These are phyloP conservation scores for Alces alces DNA, from an alignment of 2,113 vertebrate genomes.

Conservation along the genomic window DNA sequence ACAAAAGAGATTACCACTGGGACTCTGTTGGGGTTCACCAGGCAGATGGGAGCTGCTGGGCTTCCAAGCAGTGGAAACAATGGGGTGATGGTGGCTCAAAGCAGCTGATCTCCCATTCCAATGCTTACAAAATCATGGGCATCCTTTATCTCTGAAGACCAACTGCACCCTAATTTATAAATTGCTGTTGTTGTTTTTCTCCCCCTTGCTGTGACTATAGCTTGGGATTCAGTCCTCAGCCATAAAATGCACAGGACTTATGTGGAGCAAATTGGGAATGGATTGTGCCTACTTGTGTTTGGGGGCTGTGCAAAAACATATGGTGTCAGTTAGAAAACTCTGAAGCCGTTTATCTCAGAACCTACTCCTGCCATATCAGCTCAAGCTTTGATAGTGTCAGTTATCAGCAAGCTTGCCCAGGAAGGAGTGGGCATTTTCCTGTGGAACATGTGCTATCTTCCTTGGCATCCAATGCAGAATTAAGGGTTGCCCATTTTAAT, in stretches of 20 bases:
- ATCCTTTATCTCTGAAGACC: neutral
- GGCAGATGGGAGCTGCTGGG: neutral
- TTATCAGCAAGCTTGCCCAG: constrained; percentile 8
- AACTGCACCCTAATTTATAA: neutral
- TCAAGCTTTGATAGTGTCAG: constrained; percentile 23
- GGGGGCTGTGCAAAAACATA: neutral
- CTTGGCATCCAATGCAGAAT: neutral
- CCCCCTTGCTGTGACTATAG: neutral
- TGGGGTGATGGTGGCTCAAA: fast-evolving
- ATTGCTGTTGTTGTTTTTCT: neutral
- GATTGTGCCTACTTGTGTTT: constrained; percentile 36
- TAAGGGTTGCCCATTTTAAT: neutral
- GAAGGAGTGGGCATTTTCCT: neutral
- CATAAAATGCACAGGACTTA: constrained; percentile 25
- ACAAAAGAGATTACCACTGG: neutral
- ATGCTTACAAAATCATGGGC: neutral
- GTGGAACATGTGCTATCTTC: neutral
- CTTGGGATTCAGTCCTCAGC: neutral
- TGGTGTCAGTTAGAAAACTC: constrained; percentile 28
- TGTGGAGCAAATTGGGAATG: constrained; percentile 41
- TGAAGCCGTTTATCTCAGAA: constrained; percentile 23
- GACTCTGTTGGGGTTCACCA: neutral
- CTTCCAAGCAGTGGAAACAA: neutral
- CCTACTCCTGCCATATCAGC: neutral
- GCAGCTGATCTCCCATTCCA: neutral